Conservation (phyloP, 2,113 vertebrate species). For the Spea bombifrons region DNA sequence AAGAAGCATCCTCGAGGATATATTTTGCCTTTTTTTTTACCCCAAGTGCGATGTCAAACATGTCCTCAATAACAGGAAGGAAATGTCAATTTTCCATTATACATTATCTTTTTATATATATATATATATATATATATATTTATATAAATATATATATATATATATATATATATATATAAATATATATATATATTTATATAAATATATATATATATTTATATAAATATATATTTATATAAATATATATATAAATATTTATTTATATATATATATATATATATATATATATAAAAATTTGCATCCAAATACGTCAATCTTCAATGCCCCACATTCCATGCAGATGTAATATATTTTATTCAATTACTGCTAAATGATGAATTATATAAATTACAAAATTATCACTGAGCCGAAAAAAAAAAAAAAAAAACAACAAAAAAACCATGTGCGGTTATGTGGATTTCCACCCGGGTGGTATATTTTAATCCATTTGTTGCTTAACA, state of each 20-base stretch:
- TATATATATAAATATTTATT: too few species aligned
- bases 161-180: too few species aligned
- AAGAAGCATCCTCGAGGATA: neutral
- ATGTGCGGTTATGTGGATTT: slow-evolving; percentile 24
- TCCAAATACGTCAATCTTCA: neutral
- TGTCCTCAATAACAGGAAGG: neutral
- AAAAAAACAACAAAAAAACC: too few species aligned
- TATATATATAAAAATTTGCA: too few species aligned
- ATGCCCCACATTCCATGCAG: slow-evolving; percentile 4
- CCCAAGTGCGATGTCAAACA: neutral
- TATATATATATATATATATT: neutral
- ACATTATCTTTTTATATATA: too few species aligned
- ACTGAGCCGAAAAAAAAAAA: slow-evolving; percentile 8
- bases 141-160: neutral
- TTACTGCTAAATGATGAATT: slow-evolving; percentile 43
- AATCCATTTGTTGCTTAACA: slow-evolving; percentile 26
- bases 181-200: too few species aligned
- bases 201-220: too few species aligned
- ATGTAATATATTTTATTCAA: slow-evolving; percentile 25
- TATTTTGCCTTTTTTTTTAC: neutral
- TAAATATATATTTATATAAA: too few species aligned
- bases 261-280: too few species aligned
- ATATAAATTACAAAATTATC: slow-evolving; percentile 36
- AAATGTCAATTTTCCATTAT: neutral
- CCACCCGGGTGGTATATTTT: slow-evolving; percentile 42